Evolutionary conservation across 1,140 invertebrate genomes (phyloP), one percentile per base, ranked within the genome.

Genomic region (Hirudo medicinalis): DNA sequence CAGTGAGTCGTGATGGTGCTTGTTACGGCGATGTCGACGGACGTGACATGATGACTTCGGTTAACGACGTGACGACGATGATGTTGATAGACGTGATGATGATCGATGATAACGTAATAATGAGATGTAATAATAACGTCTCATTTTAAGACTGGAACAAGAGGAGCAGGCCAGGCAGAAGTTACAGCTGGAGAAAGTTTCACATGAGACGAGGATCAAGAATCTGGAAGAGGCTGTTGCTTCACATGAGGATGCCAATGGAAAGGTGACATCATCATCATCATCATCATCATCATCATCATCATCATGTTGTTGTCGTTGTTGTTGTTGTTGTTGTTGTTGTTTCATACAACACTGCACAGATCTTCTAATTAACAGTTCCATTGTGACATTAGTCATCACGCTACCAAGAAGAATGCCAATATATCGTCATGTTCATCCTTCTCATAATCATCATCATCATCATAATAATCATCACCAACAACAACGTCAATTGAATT

Each of bases 111-210:
- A n/a, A n/a, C 8, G 8, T 63, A 15, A 22, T 63, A 0, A 25
- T 63, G 2, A 22, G 72, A 71, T 71, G 43, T 36, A 25, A 70
- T 40, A 43, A 66, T n/a, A 27, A 63, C 36, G 54, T 25, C 72
- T 27, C 19, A 32, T 43, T 71, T 73, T 74, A 72, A 82, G 82
- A 73, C 79, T 99, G 17, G 96, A 99, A 80, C 94, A 98, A 78
- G 96, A 99, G 79, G 96, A 99, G 82, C 91, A 88, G 25, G 89
- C 91, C 0, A 84, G 94, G 9, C 97, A 99, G 80, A 99, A 99
- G 82, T 78, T 99, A 5, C 94, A 97, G 79, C 82, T 99, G 19
- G 97, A 99, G 79, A 97, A 96, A 79, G 91, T 95, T 0, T 90
- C 94, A 76, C 89, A 89, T 76, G 96, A 99, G 80, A 87, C 87